Conservation (phyloP, 2,113 vertebrate genomes). For the Dasyurus viverrinus region DNA sequence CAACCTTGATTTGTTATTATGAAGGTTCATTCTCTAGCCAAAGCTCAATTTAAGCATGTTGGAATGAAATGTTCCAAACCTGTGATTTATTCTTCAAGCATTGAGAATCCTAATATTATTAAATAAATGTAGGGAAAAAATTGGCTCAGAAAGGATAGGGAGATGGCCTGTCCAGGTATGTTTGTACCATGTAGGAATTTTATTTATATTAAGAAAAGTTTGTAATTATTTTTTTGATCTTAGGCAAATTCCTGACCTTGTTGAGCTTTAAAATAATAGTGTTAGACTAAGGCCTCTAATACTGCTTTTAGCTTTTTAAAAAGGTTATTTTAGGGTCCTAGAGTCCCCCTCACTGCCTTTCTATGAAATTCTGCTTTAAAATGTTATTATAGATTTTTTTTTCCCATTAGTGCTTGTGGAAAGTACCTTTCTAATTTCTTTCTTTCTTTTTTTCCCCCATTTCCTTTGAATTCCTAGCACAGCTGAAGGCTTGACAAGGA, state of each 20-base stretch:
- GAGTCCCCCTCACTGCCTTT: neutral
- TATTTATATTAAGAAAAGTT: neutral
- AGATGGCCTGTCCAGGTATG: neutral
- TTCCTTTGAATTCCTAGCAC: slow-evolving; percentile 87
- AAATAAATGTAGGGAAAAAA: neutral
- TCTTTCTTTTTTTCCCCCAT: slow-evolving; percentile 50
- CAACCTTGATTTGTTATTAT: slow-evolving; percentile 39
- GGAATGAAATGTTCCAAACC: neutral
- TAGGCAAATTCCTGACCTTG: neutral
- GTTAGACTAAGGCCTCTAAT: neutral
- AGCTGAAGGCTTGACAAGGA: slow-evolving; percentile 95
- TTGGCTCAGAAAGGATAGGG: neutral
- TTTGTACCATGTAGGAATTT: neutral
- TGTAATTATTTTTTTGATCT: neutral
- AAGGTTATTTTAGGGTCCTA: neutral
- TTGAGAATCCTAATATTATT: neutral
- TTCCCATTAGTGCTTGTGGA: neutral
- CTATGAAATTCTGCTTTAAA: neutral
- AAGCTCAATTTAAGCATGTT: neutral
- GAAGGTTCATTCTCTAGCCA: slow-evolving; percentile 17
- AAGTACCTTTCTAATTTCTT: slow-evolving; percentile 53
- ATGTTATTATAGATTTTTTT: neutral
- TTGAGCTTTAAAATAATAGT: neutral
- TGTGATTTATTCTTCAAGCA: neutral
- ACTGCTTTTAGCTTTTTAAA: neutral